Conservation (phyloP, 2,113 vertebrate species). For the Sterrhoptilus dennistouni region DNA sequence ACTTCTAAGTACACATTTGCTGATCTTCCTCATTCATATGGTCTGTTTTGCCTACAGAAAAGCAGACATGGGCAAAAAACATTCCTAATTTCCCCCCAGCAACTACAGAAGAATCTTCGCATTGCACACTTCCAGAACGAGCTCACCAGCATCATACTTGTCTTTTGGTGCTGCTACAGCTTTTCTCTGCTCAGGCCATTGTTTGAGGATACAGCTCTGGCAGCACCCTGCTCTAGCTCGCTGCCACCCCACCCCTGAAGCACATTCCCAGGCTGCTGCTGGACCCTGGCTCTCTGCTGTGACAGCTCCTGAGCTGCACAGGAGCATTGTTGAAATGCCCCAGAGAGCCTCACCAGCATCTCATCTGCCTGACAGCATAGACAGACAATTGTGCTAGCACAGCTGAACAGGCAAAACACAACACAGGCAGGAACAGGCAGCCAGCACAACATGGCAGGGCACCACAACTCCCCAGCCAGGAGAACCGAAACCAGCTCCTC, state of each 20-base stretch:
- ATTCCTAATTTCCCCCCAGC: background rate
- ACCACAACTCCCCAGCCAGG: background rate
- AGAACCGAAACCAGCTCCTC: background rate
- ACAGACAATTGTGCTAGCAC: conserved; percentile 19
- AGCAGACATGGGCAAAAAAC: background rate
- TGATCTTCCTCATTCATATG: background rate
- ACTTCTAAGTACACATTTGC: background rate
- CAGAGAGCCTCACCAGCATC: accelerated
- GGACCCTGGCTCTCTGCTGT: background rate
- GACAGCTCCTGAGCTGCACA: accelerated
- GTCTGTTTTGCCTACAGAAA: background rate
- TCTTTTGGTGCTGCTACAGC: background rate
- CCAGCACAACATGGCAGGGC: background rate
- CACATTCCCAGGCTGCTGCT: background rate
- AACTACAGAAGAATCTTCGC: background rate
- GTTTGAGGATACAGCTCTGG: background rate
- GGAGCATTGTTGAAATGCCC: background rate
- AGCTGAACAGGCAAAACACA: conserved; percentile 9
- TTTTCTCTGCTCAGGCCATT: background rate
- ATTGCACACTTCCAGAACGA: background rate
- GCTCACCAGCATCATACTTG: background rate
- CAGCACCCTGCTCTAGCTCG: background rate
- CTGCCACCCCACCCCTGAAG: background rate
- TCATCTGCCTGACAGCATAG: background rate
- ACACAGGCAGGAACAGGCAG: background rate